A percentile compares a stretch with the other conserved stretches of the same genome.
These are phyloP conservation scores for Apantesis nais DNA, from an alignment of 2,888 invertebrate species.

Conservation along the genomic window DNA sequence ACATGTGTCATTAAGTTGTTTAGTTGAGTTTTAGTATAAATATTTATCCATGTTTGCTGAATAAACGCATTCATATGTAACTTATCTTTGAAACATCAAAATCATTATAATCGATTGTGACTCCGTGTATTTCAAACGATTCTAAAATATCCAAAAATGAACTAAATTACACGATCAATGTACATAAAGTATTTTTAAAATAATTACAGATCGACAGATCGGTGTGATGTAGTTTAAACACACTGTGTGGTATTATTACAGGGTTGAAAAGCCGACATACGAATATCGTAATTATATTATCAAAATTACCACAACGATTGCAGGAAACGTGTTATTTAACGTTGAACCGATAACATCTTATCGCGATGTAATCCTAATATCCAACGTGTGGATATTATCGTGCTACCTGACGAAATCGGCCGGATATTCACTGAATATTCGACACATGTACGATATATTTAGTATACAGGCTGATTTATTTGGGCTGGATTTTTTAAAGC, in stretches of 20 bases:
- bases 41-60: neutral
- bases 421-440: constrained; percentile 70
- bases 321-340: constrained; percentile 86
- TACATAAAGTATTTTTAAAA: constrained; percentile 46
- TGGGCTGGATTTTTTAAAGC: constrained; percentile 10
- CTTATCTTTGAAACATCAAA: constrained; percentile 1
- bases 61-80: constrained; percentile 16
- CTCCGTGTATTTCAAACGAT: constrained; percentile 18
- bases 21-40: neutral
- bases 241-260: constrained; percentile 67
- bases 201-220: constrained; percentile 55
- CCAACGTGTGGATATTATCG: constrained; percentile 84
- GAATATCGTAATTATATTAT: constrained; percentile 83
- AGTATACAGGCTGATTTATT: constrained; percentile 55
- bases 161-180: constrained; percentile 42
- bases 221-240: constrained; percentile 48
- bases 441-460: constrained; percentile 62
- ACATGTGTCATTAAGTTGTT: neutral
- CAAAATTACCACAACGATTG: constrained; percentile 83
- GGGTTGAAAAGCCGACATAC: constrained; percentile 70
- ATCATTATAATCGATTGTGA: constrained; percentile 14
- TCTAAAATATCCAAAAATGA: constrained; percentile 33
- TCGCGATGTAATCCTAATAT: constrained; percentile 77
- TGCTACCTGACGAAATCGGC: constrained; percentile 76
- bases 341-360: constrained; percentile 80